Conservation (phyloP, 2,888 invertebrate species). For the Aleiodes alternator region DNA sequence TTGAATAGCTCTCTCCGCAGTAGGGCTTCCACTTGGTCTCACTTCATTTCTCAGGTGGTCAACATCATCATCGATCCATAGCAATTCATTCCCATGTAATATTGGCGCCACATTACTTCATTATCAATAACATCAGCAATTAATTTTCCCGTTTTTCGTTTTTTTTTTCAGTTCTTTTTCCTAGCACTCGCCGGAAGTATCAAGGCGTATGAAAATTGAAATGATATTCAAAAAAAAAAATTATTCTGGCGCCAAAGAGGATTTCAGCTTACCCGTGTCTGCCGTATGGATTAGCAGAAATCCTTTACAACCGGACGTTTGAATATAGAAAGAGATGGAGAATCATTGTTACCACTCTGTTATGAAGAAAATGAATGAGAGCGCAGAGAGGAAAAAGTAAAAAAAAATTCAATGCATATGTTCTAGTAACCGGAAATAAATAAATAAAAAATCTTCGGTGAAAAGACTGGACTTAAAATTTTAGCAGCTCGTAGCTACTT, state of each 20-base stretch:
- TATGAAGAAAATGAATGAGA: background rate
- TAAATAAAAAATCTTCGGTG: background rate
- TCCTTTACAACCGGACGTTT: conserved; percentile 27
- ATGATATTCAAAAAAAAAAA: background rate
- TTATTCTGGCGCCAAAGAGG: conserved; percentile 13
- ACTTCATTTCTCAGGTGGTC: conserved; percentile 23
- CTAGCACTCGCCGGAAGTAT: conserved; percentile 20
- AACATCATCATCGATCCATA: conserved; percentile 26
- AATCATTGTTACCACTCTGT: conserved; percentile 1
- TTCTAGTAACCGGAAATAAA: conserved; percentile 18
- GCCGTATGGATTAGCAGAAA: conserved; percentile 15
- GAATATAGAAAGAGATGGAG: background rate
- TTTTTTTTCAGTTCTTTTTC: no score
- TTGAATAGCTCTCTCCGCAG: background rate
- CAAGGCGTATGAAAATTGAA: conserved; percentile 4
- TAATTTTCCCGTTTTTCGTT: no score
- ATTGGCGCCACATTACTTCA: background rate
- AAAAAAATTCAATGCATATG: background rate
- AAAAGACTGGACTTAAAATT: background rate
- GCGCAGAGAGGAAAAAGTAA: no score
- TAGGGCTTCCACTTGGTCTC: conserved; percentile 22
- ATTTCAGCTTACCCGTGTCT: conserved; percentile 22
- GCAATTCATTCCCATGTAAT: conserved; percentile 12
- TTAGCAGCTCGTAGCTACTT: background rate
- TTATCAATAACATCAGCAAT: no score